phyloP scores from a whole-genome alignment of 2,888 invertebrate genomes.

The Chrysolina haemoptera region DNA sequence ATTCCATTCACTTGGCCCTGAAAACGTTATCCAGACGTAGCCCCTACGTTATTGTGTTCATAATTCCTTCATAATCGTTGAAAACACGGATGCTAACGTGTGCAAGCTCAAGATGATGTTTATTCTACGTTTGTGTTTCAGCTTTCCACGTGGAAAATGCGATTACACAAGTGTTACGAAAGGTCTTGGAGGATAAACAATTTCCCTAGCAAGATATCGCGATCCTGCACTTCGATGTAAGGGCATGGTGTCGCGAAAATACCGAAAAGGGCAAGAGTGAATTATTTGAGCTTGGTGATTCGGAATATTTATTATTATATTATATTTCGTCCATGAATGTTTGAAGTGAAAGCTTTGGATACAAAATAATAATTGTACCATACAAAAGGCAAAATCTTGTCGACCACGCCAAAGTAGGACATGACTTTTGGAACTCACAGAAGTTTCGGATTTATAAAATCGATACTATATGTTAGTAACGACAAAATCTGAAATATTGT shows the following conservation, averaged over 20 bases:
- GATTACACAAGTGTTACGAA: slow-evolving; percentile 13
- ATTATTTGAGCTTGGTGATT: not conserved
- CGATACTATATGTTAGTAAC: too few relatives aligned
- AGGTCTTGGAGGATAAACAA: not conserved
- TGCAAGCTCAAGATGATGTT: slow-evolving; percentile 14
- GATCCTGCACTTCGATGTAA: not conserved
- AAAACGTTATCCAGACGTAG: not conserved
- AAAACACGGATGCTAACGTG: slow-evolving; percentile 2
- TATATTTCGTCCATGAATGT: too few relatives aligned
- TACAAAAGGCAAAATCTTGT: too few relatives aligned
- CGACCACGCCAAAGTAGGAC: too few relatives aligned
- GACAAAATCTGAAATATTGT: too few relatives aligned
- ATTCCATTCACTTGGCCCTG: not conserved
- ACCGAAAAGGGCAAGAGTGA: not conserved
- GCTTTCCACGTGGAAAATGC: slow-evolving; percentile 14
- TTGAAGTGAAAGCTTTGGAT: too few relatives aligned
- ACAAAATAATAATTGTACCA: too few relatives aligned
- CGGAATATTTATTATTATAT: too few relatives aligned
- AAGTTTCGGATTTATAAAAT: too few relatives aligned
- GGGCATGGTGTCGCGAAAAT: not conserved
- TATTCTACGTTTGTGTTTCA: slow-evolving; percentile 10
- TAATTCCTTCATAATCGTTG: slow-evolving; percentile 7
- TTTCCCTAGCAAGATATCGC: not conserved
- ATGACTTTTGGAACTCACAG: too few relatives aligned
- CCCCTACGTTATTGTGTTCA: not conserved